Evolutionary conservation across 1,140 invertebrate genomes (phyloP).

Genomic region (Lineus longissimus): DNA sequence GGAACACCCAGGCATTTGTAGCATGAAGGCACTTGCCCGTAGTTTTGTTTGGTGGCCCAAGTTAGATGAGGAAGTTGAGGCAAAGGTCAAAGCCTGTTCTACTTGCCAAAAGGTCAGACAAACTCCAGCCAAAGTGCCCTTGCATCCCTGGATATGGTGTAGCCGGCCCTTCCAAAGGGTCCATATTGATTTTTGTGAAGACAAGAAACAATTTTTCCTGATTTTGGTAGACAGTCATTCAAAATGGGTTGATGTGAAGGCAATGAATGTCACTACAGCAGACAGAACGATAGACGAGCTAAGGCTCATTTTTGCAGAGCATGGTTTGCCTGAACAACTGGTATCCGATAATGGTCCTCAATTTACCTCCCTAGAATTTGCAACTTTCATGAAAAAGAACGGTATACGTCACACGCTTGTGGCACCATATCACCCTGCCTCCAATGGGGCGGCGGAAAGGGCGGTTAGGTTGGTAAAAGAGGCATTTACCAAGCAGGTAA

Average conservation of each 20-base stretch:
- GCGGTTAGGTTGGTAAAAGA: slow-evolving; percentile 11
- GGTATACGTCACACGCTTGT: slow-evolving; percentile 30
- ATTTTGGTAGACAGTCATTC: slow-evolving; percentile 52
- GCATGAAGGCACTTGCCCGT: slow-evolving; percentile 51
- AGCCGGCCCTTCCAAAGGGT: slow-evolving; percentile 23
- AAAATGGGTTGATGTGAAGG: slow-evolving; percentile 49
- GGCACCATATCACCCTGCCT: slow-evolving; percentile 30
- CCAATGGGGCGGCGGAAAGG: slow-evolving; percentile 30
- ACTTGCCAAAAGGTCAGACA: slow-evolving; percentile 29
- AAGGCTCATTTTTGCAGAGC: slow-evolving; percentile 10
- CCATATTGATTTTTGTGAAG: slow-evolving; percentile 55
- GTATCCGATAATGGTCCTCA: slow-evolving; percentile 46
- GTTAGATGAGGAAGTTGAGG: slow-evolving; percentile 50
- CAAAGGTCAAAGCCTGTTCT: slow-evolving; percentile 1
- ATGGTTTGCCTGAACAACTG: slow-evolving; percentile 31
- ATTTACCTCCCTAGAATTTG: slow-evolving; percentile 40
- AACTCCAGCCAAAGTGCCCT: slow-evolving; percentile 22
- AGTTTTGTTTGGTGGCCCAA: slow-evolving; percentile 54
- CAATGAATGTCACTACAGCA: slow-evolving; percentile 12
- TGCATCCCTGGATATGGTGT: slow-evolving; percentile 35
- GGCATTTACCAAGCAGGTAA: no score
- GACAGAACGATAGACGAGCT: slow-evolving; percentile 16
- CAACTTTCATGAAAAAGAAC: slow-evolving; percentile 27
- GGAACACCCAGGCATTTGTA: slow-evolving; percentile 51
- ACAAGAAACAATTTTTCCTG: slow-evolving; percentile 40